Evolutionary conservation across 2,113 vertebrate species (phyloP).

Genomic region (Heterotis niloticus): DNA sequence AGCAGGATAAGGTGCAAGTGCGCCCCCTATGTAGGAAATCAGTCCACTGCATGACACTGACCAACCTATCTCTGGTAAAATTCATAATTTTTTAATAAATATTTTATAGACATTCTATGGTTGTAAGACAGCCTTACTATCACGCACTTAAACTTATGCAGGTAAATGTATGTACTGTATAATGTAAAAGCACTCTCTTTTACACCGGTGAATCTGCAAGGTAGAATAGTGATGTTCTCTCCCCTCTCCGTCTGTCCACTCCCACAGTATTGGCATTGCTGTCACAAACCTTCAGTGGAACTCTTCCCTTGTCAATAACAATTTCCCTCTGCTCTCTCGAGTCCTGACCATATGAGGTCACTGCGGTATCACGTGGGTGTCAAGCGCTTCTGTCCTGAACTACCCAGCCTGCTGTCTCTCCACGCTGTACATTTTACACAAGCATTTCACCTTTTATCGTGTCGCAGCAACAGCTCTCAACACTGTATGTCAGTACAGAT

Average conservation of each 20-base stretch:
- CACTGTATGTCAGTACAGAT: too few relatives aligned
- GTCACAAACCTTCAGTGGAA: neutral
- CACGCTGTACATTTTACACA: too few relatives aligned
- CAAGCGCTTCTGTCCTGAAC: too few relatives aligned
- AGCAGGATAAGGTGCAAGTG: neutral
- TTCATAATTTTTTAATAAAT: neutral
- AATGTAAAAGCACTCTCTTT: too few relatives aligned
- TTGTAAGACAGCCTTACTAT: neutral
- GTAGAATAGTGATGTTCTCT: neutral
- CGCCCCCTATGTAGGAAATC: neutral
- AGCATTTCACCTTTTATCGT: too few relatives aligned
- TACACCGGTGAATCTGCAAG: neutral
- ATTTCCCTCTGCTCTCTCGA: neutral
- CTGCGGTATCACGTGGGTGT: too few relatives aligned
- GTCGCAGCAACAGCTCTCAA: too few relatives aligned
- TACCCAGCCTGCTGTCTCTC: too few relatives aligned
- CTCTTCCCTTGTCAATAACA: slow-evolving; percentile 8
- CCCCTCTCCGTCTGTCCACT: neutral
- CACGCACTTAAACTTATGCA: neutral
- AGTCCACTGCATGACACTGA: neutral
- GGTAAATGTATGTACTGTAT: neutral
- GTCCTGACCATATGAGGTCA: neutral
- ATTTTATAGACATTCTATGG: neutral
- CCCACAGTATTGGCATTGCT: neutral
- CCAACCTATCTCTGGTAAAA: neutral